Conservation (phyloP, 2,797 vertebrate genomes). For the Nasua narica region DNA sequence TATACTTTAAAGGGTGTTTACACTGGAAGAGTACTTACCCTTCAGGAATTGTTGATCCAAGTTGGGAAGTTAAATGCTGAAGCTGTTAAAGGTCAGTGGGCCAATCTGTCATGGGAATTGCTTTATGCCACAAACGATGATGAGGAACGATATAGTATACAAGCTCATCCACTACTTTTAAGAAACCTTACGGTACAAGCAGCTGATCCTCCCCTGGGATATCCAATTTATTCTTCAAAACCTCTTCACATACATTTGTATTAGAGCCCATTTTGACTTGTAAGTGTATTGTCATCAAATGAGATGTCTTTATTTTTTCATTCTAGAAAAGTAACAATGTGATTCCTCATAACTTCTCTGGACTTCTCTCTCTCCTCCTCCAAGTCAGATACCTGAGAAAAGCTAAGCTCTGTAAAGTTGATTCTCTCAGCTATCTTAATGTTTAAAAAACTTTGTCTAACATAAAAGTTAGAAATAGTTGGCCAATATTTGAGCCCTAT, state of each 20-base stretch:
- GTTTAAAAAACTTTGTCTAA: background rate
- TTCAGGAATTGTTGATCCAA: conserved; percentile 93
- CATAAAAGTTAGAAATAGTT: conserved; percentile 44
- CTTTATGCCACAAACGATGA: conserved; percentile 98
- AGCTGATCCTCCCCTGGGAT: conserved; percentile 95
- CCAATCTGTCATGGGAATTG: conserved; percentile 98
- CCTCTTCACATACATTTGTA: conserved; percentile 92
- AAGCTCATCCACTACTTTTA: conserved; percentile 94
- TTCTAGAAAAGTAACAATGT: background rate
- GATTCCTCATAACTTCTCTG: background rate
- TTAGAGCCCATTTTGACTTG: conserved; percentile 76
- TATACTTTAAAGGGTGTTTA: conserved; percentile 90
- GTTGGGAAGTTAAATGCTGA: conserved; percentile 94
- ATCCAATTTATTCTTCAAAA: conserved; percentile 95
- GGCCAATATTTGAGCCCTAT: conserved; percentile 59
- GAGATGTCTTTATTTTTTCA: conserved; percentile 17
- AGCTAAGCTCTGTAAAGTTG: background rate
- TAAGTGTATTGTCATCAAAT: background rate
- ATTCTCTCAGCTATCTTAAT: background rate
- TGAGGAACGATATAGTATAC: conserved; percentile 98
- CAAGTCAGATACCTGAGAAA: conserved; percentile 10
- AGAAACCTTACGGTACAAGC: conserved; percentile 97
- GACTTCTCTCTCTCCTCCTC: background rate
- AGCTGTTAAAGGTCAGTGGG: conserved; percentile 96
- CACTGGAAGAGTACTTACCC: conserved; percentile 92